Base-by-base conservation (phyloP, 2,888 invertebrate genomes). In the Bombylius discolor region DNA sequence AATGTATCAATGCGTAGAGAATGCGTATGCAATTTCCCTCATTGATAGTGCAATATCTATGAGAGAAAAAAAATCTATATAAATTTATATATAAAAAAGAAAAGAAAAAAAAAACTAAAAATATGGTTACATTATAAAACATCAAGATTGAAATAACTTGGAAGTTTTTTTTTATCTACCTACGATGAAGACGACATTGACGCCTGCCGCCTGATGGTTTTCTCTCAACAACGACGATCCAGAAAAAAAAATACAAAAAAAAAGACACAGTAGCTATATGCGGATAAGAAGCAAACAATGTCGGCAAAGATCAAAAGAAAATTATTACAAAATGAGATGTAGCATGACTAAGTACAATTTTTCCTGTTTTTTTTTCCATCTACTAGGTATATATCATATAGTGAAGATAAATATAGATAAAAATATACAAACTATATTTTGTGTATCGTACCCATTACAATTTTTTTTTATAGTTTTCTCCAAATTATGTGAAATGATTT, bases 341-440 rank as follows among this genome's bases (percentile, higher is more conserved):
- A 68, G 71, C 72, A 72, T 71, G 71, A 71, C 72, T 71, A 71
- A 71, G 71, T 71, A 70, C 66, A 69, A 70, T 70, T 71, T 70
- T 68, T 58, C 62, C 59, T 56, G 39, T 42, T 42, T 11, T 42
- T 42, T 11, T 23, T 23, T 23, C 23, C 23, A 23, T 23, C 23
- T 23, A 23, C 23, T 23, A 23, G 23, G 23, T 23, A 23, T 23
- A 23, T 23, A 23, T 23, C 23, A 23, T 23, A 23, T 23, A 23
- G 23, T 23, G 3, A 23, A 23, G 23, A 23, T 23, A 23, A 23
- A 23, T 23, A 23, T 23, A 23, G 23, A 23, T 23, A 23, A 23
- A 23, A 23, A 23, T 23, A 23, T 23, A 23, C 3, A 23, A 23
- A 23, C 23, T 23, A 23, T 23, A 23, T 23, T 23, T 23, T 23